Evolutionary conservation across 1,140 invertebrate species (phyloP).

Genomic region (Caenorhabditis brenneri): DNA sequence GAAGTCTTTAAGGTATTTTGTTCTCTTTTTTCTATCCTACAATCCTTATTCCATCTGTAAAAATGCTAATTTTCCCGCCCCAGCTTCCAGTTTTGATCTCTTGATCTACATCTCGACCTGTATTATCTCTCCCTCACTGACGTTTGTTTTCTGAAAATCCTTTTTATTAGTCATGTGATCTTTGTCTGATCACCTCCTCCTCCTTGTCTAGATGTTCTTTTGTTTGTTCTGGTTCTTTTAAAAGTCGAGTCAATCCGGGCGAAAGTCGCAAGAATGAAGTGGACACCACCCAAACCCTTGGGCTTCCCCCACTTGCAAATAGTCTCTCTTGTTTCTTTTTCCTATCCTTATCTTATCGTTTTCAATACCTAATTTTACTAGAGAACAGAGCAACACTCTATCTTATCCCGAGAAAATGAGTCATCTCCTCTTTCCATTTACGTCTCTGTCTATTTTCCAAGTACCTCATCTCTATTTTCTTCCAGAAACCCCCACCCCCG

Average conservation of each 20-base stretch:
- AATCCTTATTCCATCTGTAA: no score
- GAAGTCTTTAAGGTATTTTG: no score
- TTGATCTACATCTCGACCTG: not conserved
- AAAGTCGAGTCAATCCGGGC: not conserved
- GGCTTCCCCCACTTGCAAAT: no score
- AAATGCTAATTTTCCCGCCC: no score
- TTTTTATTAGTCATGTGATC: slow-evolving; percentile 21
- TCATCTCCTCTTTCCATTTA: not conserved
- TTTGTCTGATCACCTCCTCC: not conserved
- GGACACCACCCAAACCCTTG: not conserved
- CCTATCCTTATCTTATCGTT: no score
- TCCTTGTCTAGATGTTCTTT: not conserved
- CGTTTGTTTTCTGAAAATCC: not conserved
- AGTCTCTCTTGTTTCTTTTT: no score
- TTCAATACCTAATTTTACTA: no score
- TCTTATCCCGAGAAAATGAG: not conserved
- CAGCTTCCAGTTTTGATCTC: not conserved
- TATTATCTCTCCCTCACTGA: not conserved
- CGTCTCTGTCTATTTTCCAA: not conserved
- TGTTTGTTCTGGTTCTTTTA: not conserved
- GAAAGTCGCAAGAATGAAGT: not conserved
- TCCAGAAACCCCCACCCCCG: slow-evolving; percentile 30
- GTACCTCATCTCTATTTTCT: not conserved
- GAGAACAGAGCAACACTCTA: no score
- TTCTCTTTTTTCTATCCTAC: no score